Evolutionary conservation across 2,113 vertebrate genomes (phyloP).

Genomic region (Tragulus kanchil): DNA sequence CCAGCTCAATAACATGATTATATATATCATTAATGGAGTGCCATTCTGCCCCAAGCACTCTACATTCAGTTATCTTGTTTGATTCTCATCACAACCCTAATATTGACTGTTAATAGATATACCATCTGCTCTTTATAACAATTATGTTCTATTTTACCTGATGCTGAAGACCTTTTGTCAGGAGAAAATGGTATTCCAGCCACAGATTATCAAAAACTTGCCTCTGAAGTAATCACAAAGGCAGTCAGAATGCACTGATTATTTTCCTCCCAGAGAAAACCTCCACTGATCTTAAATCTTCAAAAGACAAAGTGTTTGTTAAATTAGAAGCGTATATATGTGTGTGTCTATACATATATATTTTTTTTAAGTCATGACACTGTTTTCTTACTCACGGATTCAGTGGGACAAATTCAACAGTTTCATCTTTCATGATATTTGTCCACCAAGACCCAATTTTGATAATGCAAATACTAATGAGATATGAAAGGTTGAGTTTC

Average conservation of each 20-base stretch:
- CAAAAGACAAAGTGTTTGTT: conserved; percentile 45
- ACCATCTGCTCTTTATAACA: conserved; percentile 86
- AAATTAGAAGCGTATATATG: neutral
- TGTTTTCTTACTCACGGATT: conserved; percentile 2
- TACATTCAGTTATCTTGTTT: conserved; percentile 30
- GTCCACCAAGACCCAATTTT: conserved; percentile 36
- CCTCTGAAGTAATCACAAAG: conserved; percentile 65
- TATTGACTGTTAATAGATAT: conserved; percentile 86
- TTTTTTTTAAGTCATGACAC: neutral
- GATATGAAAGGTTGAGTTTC: conserved; percentile 39
- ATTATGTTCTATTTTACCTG: conserved; percentile 84
- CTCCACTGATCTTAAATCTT: conserved; percentile 1
- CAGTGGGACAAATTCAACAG: neutral
- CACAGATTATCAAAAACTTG: conserved; percentile 75
- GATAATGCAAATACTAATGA: neutral
- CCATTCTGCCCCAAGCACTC: neutral
- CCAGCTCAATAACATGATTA: neutral
- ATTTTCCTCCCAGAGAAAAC: conserved; percentile 24
- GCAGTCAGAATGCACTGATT: conserved; percentile 15
- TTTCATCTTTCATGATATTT: neutral
- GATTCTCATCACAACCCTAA: too few relatives aligned
- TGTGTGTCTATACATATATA: neutral
- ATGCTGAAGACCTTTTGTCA: conserved; percentile 81
- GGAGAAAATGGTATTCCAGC: conserved; percentile 72
- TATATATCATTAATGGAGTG: neutral